Conservation (phyloP, 2,888 invertebrate species). For the Synergus laeviventris region DNA sequence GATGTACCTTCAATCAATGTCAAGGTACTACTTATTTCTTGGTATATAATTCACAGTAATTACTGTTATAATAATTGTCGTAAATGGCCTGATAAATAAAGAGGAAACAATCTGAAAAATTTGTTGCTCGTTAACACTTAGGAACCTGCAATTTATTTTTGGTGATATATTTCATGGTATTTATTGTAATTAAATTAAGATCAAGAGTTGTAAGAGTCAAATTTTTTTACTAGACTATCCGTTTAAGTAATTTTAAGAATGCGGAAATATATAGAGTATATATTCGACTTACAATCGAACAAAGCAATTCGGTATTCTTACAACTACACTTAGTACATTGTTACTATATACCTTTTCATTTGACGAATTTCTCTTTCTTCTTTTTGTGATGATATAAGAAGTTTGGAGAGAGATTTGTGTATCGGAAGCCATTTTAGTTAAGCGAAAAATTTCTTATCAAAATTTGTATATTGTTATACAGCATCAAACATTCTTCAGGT, state of each 20-base stretch:
- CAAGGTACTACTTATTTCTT: not conserved
- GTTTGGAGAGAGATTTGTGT: not conserved
- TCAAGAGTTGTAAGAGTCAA: not conserved
- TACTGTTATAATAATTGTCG: not conserved
- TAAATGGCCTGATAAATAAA: not conserved
- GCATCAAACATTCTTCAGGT: too few relatives aligned
- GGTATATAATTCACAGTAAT: not conserved
- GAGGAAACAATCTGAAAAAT: not conserved
- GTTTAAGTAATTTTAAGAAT: not conserved
- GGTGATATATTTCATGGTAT: not conserved
- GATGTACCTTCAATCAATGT: not conserved
- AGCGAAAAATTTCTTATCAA: constrained; percentile 24
- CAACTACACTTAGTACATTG: not conserved
- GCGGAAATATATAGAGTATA: not conserved
- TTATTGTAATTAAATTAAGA: not conserved
- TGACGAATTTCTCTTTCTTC: constrained; percentile 24
- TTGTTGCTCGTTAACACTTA: not conserved
- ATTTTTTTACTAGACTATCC: too few relatives aligned
- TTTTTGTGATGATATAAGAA: constrained; percentile 27
- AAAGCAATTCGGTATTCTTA: not conserved
- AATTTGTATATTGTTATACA: not conserved
- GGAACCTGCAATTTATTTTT: not conserved
- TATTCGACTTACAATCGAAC: not conserved
- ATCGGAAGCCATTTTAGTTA: constrained; percentile 30
- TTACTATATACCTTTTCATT: not conserved